Evolutionary conservation across 1,140 invertebrate genomes (phyloP), one percentile per base, ranked within the genome.

Genomic region (Hestina assimilis): DNA sequence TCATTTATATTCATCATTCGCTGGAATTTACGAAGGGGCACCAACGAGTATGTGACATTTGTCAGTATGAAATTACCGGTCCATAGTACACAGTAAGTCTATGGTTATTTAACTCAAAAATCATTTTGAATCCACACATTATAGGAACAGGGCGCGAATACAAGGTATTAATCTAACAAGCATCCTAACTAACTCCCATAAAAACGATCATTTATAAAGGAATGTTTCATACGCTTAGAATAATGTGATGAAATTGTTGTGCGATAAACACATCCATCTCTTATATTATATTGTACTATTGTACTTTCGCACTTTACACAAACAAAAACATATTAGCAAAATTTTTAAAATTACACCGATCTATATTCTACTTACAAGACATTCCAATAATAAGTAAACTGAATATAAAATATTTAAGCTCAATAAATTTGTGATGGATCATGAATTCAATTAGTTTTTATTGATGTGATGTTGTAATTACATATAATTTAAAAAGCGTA

Each of bases 401-500:
- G 24, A 50, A 43, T 33, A 51, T 40, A 50, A 51, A 51, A 51
- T 26, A 58, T 58, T 42, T 51, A 45, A 43, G 38, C 55, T 33
- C 26, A 45, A 35, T 45, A 51, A 51, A 47, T 24, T 23, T 41
- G 45, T 31, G 20, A 31, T 11, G n/a, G 21, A 6, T 23, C 3
- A 23, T 23, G 21, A 4, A 4, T 4, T 23, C 21, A 4, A 23
- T 23, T 23, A 23, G 7, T 7, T 4, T 24, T 24, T 24, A 24
- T 24, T 24, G 23, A 38, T 21, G 19, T 1, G 6, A 20, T 4
- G 4, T 3, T 33, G 3, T 28, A 14, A 1, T 19, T 11, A 47
- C 4, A 12, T 33, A 6, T 7, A 33, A 31, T 14, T 47, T 33
- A 35, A 28, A 57, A 38, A 41, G 35, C 24, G 11, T 29, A 48